Base-by-base conservation (phyloP, 2,797 vertebrate species). In the Lemur catta region DNA sequence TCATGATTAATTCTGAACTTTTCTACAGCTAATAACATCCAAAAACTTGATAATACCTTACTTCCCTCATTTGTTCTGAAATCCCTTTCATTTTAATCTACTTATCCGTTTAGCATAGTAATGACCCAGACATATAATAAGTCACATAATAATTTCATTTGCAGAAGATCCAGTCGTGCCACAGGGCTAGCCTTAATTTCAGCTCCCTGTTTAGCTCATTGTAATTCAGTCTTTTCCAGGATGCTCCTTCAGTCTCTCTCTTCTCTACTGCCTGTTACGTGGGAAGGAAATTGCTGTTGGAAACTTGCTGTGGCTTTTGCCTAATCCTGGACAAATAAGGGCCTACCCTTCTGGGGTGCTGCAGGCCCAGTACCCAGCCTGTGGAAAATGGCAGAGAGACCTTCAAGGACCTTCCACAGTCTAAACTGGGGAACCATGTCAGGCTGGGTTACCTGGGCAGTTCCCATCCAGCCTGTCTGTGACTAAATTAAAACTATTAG, bases 1-100 rank as follows among this genome's bases (percentile, higher is more conserved):
- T 88, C 80, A 26, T 50, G 52, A 89, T 97, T 91, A 87, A 96
- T 96, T 86, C 65, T 80, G 67, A 96, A 96, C 75, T 96, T 93
- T 35, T 17, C 93, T 89, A 84, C 24, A 65, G 57, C 55, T 71
- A n/a, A 48, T 71, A 89, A 78, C 71, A 75, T 79, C 79, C 74
- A 52, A 88, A 96, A 81, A 65, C 61, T 79, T 93, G 55, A 81
- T 65, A 78, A 76, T 71, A 35, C 57, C 48, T 85, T 93, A 15
- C 74, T 72, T 74, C 84, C 72, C 30, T 6, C 30, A 24, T 84
- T 65, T 85, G 61, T 93, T 94, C 43, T 41, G 41, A 87, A 94
- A 75, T 59, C 75, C 43, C 72, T 93, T 67, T 94, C 38, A 76
- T 85, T 95, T 94, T 74, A 76, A 95, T 84, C 20, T 38, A 43